Conservation (phyloP, 1,140 invertebrate species). For the Grapholita molesta region DNA sequence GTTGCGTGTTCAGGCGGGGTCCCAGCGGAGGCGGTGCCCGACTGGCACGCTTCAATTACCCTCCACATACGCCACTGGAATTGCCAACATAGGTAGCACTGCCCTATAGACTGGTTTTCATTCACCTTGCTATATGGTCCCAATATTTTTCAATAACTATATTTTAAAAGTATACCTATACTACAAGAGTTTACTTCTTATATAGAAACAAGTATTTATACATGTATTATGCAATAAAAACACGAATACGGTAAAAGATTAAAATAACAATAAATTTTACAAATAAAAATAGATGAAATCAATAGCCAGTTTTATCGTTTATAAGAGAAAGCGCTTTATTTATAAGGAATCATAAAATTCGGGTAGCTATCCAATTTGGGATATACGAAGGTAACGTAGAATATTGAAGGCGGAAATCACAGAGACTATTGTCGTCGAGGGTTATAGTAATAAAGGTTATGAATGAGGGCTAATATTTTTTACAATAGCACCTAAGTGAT, state of each 20-base stretch:
- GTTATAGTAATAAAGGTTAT: conserved; percentile 3
- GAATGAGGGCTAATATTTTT: background rate
- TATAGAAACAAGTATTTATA: background rate
- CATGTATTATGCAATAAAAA: background rate
- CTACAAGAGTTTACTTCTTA: too few species aligned
- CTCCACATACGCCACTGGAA: conserved; percentile 48
- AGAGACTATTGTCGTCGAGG: conserved; percentile 1
- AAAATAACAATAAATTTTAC: conserved; percentile 11
- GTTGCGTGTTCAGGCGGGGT: conserved; percentile 37
- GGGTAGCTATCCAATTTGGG: conserved; percentile 13
- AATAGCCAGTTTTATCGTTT: conserved; percentile 5
- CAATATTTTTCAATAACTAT: background rate
- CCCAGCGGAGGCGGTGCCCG: conserved; percentile 38
- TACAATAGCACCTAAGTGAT: background rate
- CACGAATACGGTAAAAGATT: background rate
- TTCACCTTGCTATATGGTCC: conserved; percentile 33
- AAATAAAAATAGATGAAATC: background rate
- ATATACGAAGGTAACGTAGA: conserved; percentile 8
- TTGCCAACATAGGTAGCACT: conserved; percentile 40
- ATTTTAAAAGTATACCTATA: too few species aligned
- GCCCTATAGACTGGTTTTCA: conserved; percentile 33
- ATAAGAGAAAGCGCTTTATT: conserved; percentile 2
- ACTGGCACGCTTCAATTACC: conserved; percentile 54
- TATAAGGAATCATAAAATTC: conserved; percentile 14
- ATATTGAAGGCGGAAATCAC: conserved; percentile 7